Evolutionary conservation across 2,113 vertebrate genomes (phyloP).

Genomic region (Chunga burmeisteri): DNA sequence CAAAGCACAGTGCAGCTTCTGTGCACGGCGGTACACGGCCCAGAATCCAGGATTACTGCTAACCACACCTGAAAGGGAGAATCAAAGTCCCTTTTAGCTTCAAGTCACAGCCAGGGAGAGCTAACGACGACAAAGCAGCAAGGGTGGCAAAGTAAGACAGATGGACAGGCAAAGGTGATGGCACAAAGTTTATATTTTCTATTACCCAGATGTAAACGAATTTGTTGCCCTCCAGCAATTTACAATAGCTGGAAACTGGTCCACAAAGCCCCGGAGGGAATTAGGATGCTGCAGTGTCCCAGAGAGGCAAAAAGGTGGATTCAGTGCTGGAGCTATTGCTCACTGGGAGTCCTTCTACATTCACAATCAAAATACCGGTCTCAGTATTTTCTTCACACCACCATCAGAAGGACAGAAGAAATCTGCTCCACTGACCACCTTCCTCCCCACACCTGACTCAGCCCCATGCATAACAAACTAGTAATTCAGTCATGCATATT

Average conservation of each 20-base stretch:
- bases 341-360: not conserved
- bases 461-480: not conserved
- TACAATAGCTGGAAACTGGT: not conserved
- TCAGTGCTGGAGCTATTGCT: not conserved
- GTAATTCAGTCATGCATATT: slow-evolving; percentile 15
- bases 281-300: not conserved
- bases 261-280: not conserved
- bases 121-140: not conserved
- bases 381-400: not conserved
- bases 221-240: not conserved
- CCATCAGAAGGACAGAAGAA: not conserved
- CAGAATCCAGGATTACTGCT: slow-evolving; percentile 6
- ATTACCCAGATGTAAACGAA: not conserved
- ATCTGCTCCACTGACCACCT: not conserved
- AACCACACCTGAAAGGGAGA: slow-evolving; percentile 19
- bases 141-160: not conserved
- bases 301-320: not conserved
- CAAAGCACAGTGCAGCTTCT: not conserved
- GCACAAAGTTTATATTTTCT: not conserved
- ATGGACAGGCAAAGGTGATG: not conserved
- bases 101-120: not conserved
- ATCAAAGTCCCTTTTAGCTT: not conserved
- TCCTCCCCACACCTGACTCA: not conserved
- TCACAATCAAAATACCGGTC: not conserved
- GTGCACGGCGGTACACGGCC: not conserved